phyloP scores from a whole-genome alignment of 2,113 vertebrate species.

The Otocyon megalotis region DNA sequence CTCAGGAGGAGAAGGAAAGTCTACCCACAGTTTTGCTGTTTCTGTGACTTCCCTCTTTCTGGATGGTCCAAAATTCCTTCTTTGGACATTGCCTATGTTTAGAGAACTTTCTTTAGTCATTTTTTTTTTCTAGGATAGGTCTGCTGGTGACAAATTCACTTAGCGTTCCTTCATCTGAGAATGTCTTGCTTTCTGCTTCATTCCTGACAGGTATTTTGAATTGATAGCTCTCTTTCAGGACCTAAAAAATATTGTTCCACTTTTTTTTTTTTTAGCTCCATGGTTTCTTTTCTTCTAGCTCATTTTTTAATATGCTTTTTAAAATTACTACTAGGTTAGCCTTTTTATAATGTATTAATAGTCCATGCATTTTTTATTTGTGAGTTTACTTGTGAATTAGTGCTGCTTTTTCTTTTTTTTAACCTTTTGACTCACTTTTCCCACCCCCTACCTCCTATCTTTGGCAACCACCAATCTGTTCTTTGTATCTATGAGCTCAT shows the following conservation, averaged over 20 bases:
- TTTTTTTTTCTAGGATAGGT: neutral
- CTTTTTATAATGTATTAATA: conserved; percentile 2
- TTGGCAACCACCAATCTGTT: neutral
- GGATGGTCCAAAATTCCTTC: neutral
- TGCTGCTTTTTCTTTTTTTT: neutral
- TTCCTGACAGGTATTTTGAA: neutral
- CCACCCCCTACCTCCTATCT: neutral
- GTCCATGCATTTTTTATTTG: neutral
- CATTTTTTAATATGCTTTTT: neutral
- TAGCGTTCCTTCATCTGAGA: neutral
- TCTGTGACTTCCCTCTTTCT: neutral
- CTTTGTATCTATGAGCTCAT: neutral
- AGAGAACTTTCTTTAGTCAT: neutral
- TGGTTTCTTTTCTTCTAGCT: neutral
- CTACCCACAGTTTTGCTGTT: neutral
- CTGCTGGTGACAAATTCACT: neutral
- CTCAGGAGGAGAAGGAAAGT: neutral
- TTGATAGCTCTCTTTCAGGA: neutral
- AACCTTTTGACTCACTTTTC: neutral
- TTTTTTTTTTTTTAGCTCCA: neutral
- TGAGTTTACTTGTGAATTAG: conserved; percentile 22
- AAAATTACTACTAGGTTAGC: neutral
- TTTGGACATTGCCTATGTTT: neutral
- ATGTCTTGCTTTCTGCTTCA: neutral
- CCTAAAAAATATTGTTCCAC: neutral